phyloP scores from a whole-genome alignment of 2,888 invertebrate species.

The Falcaria lacertinaria region DNA sequence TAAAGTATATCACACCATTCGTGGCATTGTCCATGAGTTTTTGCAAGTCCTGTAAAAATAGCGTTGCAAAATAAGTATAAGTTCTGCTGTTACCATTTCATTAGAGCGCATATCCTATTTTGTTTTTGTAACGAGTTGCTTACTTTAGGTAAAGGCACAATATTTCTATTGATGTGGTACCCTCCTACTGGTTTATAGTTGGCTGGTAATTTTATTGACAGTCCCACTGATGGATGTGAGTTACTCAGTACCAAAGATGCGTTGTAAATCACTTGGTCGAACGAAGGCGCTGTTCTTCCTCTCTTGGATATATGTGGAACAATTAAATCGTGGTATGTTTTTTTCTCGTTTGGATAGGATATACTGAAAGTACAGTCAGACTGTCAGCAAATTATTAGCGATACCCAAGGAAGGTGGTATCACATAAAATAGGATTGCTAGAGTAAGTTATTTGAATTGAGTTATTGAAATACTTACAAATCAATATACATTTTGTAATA shows the following conservation, averaged over 20 bases:
- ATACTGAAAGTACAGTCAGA: constrained; percentile 9
- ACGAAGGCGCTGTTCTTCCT: constrained; percentile 17
- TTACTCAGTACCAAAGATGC: constrained; percentile 32
- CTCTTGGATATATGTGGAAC: constrained; percentile 11
- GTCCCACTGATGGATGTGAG: constrained; percentile 24
- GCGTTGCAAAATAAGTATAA: too few relatives aligned
- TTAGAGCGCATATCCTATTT: neutral
- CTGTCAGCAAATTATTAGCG: constrained; percentile 4
- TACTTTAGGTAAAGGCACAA: constrained; percentile 32
- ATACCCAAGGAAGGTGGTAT: too few relatives aligned
- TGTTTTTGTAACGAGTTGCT: neutral
- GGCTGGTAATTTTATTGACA: constrained; percentile 20
- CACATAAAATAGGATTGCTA: too few relatives aligned
- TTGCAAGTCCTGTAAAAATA: constrained; percentile 37
- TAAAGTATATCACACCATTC: constrained; percentile 52
- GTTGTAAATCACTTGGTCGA: constrained; percentile 22
- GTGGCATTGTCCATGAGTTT: constrained; percentile 38
- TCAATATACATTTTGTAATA: neutral
- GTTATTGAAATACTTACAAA: constrained; percentile 8
- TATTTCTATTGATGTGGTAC: constrained; percentile 27
- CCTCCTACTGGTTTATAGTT: constrained; percentile 28
- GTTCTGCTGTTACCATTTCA: neutral
- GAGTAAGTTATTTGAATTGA: neutral
- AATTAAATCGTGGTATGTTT: constrained; percentile 3
- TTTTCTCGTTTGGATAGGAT: constrained; percentile 10